Percentiles rank a stretch among this genome's conserved stretches.
Conservation (phyloP, 2,888 invertebrate genomes). For the Thelaira solivaga region DNA sequence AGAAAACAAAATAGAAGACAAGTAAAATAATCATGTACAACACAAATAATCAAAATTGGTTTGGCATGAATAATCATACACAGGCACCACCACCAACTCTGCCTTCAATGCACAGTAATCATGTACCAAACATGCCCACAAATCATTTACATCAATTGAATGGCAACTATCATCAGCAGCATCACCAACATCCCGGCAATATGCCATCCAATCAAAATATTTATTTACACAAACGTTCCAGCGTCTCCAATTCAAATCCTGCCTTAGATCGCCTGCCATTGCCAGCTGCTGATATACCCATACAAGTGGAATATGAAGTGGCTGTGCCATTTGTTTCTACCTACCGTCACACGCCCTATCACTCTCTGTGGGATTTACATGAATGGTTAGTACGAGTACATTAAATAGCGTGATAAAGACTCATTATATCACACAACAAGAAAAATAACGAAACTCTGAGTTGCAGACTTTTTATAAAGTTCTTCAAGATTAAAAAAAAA, state of each 20-base stretch:
- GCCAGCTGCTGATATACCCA: constrained; percentile 68
- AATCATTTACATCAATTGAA: constrained; percentile 52
- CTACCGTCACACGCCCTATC: constrained; percentile 77
- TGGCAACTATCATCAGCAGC: constrained; percentile 28
- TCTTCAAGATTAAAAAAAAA: too few species aligned
- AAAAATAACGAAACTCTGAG: too few species aligned
- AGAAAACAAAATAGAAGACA: too few species aligned
- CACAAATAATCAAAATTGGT: constrained; percentile 74
- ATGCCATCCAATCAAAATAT: constrained; percentile 60
- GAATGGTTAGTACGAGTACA: constrained; percentile 76
- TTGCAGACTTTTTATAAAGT: too few species aligned
- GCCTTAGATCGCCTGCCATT: constrained; percentile 71
- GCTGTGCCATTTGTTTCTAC: constrained; percentile 76
- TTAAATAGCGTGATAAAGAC: constrained; percentile 41
- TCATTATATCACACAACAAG: constrained; percentile 36
- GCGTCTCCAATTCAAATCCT: constrained; percentile 74
- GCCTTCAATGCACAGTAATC: constrained; percentile 45
- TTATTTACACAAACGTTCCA: constrained; percentile 72
- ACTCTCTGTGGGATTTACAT: constrained; percentile 77
- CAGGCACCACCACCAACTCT: constrained; percentile 25
- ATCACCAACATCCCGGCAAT: background rate
- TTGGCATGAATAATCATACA: constrained; percentile 69
- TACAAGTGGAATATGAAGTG: constrained; percentile 77
- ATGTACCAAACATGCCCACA: constrained; percentile 27
- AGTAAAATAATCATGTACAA: constrained; percentile 75